A percentile compares a stretch with the other conserved stretches of the same genome.
phyloP scores from a whole-genome alignment of 2,797 vertebrate species.

The Eulemur albifrons region DNA sequence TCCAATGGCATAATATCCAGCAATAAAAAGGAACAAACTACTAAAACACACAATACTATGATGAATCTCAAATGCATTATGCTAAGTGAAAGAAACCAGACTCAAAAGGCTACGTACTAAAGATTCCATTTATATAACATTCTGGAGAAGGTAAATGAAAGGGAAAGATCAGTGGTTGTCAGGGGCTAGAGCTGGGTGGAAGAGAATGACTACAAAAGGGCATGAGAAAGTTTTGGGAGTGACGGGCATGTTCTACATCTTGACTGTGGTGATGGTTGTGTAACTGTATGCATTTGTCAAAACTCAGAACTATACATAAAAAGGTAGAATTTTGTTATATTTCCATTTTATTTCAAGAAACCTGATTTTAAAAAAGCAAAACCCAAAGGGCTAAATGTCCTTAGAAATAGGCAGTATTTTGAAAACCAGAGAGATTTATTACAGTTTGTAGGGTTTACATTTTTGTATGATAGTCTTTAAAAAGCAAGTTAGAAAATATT shows the following conservation, averaged over 20 bases:
- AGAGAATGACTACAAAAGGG: background rate
- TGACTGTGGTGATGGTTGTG: too few species aligned
- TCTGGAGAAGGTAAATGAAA: background rate
- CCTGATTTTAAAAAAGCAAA: background rate
- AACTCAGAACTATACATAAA: background rate
- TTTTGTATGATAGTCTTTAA: slow-evolving; percentile 5
- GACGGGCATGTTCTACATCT: background rate
- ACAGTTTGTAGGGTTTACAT: background rate
- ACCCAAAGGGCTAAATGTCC: background rate
- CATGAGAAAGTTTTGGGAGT: background rate
- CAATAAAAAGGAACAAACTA: background rate
- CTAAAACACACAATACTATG: background rate
- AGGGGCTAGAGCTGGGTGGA: background rate
- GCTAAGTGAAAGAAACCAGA: background rate
- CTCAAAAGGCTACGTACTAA: background rate
- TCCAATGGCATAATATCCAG: background rate
- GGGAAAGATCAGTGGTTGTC: background rate
- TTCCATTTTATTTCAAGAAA: background rate
- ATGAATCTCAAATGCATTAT: background rate
- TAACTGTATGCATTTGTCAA: background rate
- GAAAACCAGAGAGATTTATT: background rate
- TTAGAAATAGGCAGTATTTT: background rate
- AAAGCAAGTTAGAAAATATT: slow-evolving; percentile 36
- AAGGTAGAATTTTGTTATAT: background rate
- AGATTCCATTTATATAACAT: background rate